Conservation (phyloP, 1,140 invertebrate species). For the Ganaspis sp. region DNA sequence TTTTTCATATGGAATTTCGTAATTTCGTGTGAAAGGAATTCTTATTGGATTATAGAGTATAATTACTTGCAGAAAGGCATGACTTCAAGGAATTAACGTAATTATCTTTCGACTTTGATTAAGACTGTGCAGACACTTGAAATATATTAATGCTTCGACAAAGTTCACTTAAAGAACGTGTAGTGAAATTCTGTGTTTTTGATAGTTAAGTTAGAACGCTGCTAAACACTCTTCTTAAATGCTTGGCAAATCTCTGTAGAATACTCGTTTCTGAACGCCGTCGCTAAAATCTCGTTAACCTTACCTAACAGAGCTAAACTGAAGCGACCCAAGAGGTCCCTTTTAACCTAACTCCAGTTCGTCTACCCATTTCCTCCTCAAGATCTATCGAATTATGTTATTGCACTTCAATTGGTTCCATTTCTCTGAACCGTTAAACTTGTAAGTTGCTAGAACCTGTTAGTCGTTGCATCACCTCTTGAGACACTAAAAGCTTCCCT, state of each 20-base stretch:
- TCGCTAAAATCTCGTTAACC: constrained; percentile 5
- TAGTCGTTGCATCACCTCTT: background rate
- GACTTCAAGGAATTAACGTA: background rate
- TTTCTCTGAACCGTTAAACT: background rate
- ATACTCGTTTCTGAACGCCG: background rate
- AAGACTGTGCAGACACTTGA: background rate
- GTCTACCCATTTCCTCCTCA: background rate
- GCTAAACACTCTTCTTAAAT: background rate
- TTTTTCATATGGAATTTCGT: too few species aligned
- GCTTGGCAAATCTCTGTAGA: background rate
- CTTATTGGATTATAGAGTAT: too few species aligned
- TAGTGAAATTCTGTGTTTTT: background rate
- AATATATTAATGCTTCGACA: background rate
- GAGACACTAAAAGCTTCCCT: too few species aligned
- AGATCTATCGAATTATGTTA: constrained; percentile 10
- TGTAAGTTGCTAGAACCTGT: background rate
- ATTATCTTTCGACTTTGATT: background rate
- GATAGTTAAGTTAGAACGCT: background rate
- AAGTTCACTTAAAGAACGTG: background rate
- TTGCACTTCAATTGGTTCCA: constrained; percentile 1
- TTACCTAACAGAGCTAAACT: constrained; percentile 4
- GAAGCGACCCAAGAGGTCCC: background rate
- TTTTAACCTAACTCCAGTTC: constrained; percentile 5
- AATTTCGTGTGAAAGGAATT: too few species aligned
- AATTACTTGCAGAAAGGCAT: too few species aligned